Conservation (phyloP, 2,113 vertebrate genomes). For the Romanogobio albipinnatus region DNA sequence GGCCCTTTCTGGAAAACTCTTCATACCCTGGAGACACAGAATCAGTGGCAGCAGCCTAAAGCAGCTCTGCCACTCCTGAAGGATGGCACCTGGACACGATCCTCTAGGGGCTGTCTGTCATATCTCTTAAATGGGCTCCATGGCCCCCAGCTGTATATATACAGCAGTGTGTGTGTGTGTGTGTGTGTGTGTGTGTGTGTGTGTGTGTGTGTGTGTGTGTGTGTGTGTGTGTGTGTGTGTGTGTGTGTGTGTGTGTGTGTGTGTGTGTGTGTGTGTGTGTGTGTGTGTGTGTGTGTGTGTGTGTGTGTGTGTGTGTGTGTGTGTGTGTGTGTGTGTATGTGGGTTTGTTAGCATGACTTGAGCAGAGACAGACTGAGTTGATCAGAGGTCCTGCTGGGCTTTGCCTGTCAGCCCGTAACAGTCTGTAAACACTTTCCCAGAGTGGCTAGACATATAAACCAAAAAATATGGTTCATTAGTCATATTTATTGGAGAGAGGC, state of each 20-base stretch:
- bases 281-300: constrained; percentile 24
- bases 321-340: not conserved
- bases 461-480: constrained; percentile 25
- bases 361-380: constrained; percentile 19
- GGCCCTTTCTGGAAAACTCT: constrained; percentile 36
- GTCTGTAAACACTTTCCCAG: constrained; percentile 15
- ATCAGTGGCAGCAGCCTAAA: constrained; percentile 10
- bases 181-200: constrained; percentile 12
- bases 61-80: constrained; percentile 21
- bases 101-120: constrained; percentile 29
- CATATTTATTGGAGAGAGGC: not conserved
- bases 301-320: constrained; percentile 19
- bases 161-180: not conserved
- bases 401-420: constrained; percentile 20
- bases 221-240: constrained; percentile 18
- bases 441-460: not conserved
- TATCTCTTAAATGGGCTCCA: constrained; percentile 23
- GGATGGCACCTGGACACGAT: constrained; percentile 45
- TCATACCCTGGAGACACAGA: constrained; percentile 18
- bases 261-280: not conserved
- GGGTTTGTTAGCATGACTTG: constrained; percentile 37
- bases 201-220: constrained; percentile 17
- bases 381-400: constrained; percentile 27
- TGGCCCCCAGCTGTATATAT: constrained; percentile 25
- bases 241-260: constrained; percentile 13